A percentile compares a stretch with the other conserved stretches of the same genome.
phyloP scores from a whole-genome alignment of 2,113 vertebrate genomes.

The Oenanthe oenanthe region DNA sequence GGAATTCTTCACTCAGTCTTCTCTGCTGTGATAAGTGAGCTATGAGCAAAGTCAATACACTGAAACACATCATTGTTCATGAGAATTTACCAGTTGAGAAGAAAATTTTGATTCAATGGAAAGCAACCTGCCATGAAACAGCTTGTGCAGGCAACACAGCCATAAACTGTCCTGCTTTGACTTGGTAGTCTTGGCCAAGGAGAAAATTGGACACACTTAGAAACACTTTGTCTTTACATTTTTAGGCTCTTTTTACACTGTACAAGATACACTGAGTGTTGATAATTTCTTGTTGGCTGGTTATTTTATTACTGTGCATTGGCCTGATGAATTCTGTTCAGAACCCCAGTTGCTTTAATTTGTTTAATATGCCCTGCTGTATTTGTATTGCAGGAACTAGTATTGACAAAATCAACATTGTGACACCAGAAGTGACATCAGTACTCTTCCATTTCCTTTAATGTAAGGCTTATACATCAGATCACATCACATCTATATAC shows the following conservation, averaged over 20 bases:
- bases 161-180: background rate
- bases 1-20: background rate
- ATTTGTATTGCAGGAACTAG: background rate
- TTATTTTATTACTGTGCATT: background rate
- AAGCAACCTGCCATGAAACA: background rate
- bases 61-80: background rate
- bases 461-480: background rate
- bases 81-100: background rate
- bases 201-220: background rate
- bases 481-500: background rate
- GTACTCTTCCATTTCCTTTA: background rate
- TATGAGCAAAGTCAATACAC: background rate
- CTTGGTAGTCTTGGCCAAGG: background rate
- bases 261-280: background rate
- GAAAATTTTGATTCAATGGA: constrained; percentile 15
- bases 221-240: background rate
- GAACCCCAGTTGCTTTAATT: background rate
- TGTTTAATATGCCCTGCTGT: background rate
- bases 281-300: background rate
- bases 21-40: constrained; percentile 15
- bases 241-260: background rate
- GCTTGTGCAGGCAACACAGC: background rate
- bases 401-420: background rate
- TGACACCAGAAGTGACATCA: background rate
- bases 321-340: background rate